Conservation (phyloP, 2,888 invertebrate genomes). For the Schizotus pectinicornis region DNA sequence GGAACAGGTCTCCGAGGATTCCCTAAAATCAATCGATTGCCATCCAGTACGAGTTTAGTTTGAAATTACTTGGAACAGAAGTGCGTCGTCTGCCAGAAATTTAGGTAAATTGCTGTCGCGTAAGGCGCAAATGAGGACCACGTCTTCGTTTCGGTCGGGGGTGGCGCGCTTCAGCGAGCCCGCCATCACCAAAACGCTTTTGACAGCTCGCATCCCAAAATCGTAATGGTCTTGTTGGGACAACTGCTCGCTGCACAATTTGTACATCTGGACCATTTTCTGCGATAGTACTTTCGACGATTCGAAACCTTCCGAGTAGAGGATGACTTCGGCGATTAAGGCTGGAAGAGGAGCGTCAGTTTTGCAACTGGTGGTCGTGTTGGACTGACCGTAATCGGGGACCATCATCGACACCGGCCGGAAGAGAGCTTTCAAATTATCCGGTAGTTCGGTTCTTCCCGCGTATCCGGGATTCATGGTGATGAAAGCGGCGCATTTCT, state of each 20-base stretch:
- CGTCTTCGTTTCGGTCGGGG: slow-evolving; percentile 84
- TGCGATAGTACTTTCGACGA: slow-evolving; percentile 85
- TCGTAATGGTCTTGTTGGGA: slow-evolving; percentile 94
- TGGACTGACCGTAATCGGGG: slow-evolving; percentile 78
- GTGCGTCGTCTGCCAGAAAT: slow-evolving; percentile 83
- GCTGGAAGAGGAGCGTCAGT: slow-evolving; percentile 57
- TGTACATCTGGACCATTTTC: slow-evolving; percentile 94
- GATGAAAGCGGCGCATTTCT: slow-evolving; percentile 84
- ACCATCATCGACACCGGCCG: slow-evolving; percentile 93
- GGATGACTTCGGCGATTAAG: slow-evolving; percentile 86
- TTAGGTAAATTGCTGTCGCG: slow-evolving; percentile 91
- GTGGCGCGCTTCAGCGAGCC: slow-evolving; percentile 85
- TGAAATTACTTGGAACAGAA: slow-evolving; percentile 71
- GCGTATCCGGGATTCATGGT: slow-evolving; percentile 95
- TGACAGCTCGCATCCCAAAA: slow-evolving; percentile 93
- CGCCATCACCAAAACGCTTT: slow-evolving; percentile 92
- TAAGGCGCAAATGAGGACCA: slow-evolving; percentile 82
- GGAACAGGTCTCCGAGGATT: slow-evolving; percentile 88
- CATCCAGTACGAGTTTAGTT: not conserved
- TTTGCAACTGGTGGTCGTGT: not conserved
- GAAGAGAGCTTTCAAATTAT: slow-evolving; percentile 86
- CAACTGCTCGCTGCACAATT: slow-evolving; percentile 87
- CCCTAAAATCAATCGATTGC: slow-evolving; percentile 60
- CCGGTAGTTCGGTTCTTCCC: slow-evolving; percentile 86
- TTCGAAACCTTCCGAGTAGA: slow-evolving; percentile 94